Conservation (phyloP, 1,140 invertebrate genomes). For the Drosophila sp. region DNA sequence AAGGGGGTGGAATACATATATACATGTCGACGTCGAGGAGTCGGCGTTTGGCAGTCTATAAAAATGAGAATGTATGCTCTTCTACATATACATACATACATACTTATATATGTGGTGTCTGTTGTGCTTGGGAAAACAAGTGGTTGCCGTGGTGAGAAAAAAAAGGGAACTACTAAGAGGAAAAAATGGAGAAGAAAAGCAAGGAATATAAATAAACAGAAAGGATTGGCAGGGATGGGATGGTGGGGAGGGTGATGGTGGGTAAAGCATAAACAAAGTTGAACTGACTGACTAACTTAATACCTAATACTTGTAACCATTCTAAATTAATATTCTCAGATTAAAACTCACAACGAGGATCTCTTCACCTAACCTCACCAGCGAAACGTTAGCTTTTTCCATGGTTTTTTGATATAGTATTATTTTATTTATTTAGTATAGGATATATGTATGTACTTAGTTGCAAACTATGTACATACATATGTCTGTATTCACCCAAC, state of each 20-base stretch:
- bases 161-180: constrained; percentile 15
- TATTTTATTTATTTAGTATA: too few relatives aligned
- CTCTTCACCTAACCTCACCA: too few relatives aligned
- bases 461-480: too few relatives aligned
- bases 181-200: constrained; percentile 6
- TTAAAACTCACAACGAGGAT: too few relatives aligned
- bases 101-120: constrained; percentile 47
- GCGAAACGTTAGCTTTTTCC: too few relatives aligned
- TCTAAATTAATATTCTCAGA: too few relatives aligned
- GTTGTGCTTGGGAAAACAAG: constrained; percentile 82
- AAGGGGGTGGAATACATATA: constrained; percentile 20
- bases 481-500: too few relatives aligned
- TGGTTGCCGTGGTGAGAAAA: constrained; percentile 81
- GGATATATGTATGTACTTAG: too few relatives aligned
- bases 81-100: neutral
- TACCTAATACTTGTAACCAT: neutral
- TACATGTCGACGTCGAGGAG: neutral
- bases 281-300: constrained; percentile 20
- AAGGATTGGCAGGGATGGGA: constrained; percentile 32
- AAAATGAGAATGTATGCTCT: constrained; percentile 22
- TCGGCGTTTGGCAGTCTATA: constrained; percentile 34
- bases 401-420: too few relatives aligned
- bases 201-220: neutral
- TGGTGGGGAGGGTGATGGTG: neutral
- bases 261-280: constrained; percentile 4